phyloP scores from a whole-genome alignment of 1,140 invertebrate species.

The Lepeophtheirus salmonis region DNA sequence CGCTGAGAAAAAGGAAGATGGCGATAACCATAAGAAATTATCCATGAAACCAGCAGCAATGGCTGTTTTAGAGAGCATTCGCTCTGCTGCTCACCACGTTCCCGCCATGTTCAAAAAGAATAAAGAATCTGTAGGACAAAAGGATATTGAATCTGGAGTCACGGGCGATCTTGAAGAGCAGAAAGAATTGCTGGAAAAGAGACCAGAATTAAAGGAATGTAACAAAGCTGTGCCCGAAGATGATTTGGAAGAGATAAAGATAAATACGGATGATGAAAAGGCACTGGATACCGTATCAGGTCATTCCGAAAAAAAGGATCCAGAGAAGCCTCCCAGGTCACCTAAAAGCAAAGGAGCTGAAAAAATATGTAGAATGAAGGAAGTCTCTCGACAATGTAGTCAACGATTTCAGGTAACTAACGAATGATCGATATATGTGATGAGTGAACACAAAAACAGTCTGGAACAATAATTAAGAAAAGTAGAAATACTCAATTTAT shows the following conservation, averaged over 20 bases:
- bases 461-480: too few species aligned
- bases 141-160: neutral
- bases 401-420: neutral
- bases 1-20: neutral
- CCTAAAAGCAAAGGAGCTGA: too few species aligned
- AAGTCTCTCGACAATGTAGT: neutral
- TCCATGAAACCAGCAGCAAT: neutral
- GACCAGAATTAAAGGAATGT: too few species aligned
- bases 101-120: neutral
- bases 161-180: neutral
- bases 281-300: too few species aligned
- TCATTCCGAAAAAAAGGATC: too few species aligned
- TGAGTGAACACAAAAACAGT: too few species aligned
- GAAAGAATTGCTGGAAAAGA: too few species aligned
- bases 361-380: neutral
- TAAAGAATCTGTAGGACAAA: neutral
- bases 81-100: neutral
- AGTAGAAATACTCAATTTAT: too few species aligned
- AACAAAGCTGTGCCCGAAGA: neutral
- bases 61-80: neutral
- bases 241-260: neutral
- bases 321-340: too few species aligned
- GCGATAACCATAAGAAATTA: neutral
- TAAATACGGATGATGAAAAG: neutral
- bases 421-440: too few species aligned